Evolutionary conservation across 2,113 vertebrate species (phyloP).

Genomic region (Gadus macrocephalus): DNA sequence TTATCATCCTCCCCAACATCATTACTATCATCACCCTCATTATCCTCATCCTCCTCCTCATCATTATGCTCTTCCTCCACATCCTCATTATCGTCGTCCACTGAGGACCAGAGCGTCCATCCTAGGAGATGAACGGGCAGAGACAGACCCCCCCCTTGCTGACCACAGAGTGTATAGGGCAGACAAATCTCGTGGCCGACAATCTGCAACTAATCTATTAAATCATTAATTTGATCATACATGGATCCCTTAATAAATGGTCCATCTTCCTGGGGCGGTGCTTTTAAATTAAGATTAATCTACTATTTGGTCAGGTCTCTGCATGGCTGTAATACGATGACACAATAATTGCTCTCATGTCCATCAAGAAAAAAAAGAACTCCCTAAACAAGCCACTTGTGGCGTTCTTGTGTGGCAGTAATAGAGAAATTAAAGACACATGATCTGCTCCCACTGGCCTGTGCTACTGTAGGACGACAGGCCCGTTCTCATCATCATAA

Average conservation of each 20-base stretch:
- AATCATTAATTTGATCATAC: too few relatives aligned
- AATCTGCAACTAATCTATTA: neutral
- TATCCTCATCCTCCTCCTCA: too few relatives aligned
- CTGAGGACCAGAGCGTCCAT: conserved; percentile 28
- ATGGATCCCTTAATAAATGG: too few relatives aligned
- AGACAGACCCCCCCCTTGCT: conserved; percentile 30
- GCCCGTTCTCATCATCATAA: conserved; percentile 62
- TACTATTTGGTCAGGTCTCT: too few relatives aligned
- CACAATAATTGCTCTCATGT: too few relatives aligned
- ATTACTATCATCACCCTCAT: too few relatives aligned
- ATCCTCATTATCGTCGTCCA: conserved; percentile 51
- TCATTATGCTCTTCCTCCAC: neutral
- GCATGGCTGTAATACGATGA: too few relatives aligned
- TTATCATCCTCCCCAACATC: conserved; percentile 5
- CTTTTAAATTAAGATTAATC: too few relatives aligned
- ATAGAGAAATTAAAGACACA: conserved; percentile 53
- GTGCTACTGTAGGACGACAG: conserved; percentile 53
- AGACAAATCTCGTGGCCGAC: conserved; percentile 32
- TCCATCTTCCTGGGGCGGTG: too few relatives aligned
- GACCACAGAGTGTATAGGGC: conserved; percentile 19
- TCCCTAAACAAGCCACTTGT: neutral
- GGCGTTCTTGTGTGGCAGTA: conserved; percentile 39
- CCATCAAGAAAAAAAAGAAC: too few relatives aligned
- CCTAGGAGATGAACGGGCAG: conserved; percentile 32
- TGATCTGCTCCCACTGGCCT: conserved; percentile 54